These are phyloP conservation scores for Palythoa heliodiscus DNA, from an alignment of 92 coral and sea anemone genomes.

Conservation along the genomic window DNA sequence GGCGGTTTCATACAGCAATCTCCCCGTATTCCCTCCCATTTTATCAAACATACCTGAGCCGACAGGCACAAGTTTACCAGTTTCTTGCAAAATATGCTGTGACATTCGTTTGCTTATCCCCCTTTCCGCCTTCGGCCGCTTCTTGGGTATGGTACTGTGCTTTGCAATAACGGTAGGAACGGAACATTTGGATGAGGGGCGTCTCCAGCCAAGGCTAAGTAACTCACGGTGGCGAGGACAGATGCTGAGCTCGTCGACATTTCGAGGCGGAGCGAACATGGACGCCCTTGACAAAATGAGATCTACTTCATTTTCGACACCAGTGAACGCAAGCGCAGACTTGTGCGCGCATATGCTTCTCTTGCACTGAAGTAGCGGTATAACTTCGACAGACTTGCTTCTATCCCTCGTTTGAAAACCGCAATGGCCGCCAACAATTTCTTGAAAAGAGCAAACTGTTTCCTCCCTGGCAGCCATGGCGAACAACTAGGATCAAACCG, in stretches of 20 bases:
- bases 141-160: constrained; percentile 24
- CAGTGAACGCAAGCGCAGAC: constrained; percentile 46
- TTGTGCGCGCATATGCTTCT: constrained; percentile 36
- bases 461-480: constrained; percentile 49
- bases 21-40: constrained; percentile 40
- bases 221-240: constrained; percentile 53
- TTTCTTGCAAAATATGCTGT: constrained; percentile 48
- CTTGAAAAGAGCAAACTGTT: constrained; percentile 40
- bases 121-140: constrained; percentile 56
- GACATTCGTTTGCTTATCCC: constrained; percentile 49
- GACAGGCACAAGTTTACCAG: constrained; percentile 49
- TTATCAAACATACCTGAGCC: constrained; percentile 59
- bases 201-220: constrained; percentile 38
- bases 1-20: constrained; percentile 6
- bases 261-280: constrained; percentile 53
- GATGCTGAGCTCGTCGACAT: constrained; percentile 48
- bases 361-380: constrained; percentile 41
- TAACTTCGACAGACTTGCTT: constrained; percentile 37
- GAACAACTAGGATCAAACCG: constrained; percentile 43
- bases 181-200: constrained; percentile 48
- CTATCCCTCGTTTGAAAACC: constrained; percentile 57
- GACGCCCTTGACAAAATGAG: constrained; percentile 54
- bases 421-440: constrained; percentile 50
- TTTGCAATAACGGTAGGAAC: constrained; percentile 37
- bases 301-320: constrained; percentile 54